Conservation (phyloP, 2,113 vertebrate genomes). For the Gavialis gangeticus region DNA sequence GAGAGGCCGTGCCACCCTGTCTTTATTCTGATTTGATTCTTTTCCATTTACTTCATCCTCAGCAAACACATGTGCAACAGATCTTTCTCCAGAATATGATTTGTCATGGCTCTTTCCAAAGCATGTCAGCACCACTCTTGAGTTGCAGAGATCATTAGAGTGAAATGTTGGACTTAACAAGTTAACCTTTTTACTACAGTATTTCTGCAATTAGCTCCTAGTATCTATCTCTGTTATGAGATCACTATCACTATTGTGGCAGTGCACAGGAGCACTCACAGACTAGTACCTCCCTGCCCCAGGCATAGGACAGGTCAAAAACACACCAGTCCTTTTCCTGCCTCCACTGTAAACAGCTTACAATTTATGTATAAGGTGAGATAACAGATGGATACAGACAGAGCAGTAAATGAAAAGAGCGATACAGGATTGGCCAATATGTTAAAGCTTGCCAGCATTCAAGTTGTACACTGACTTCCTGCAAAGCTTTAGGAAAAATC, state of each 20-base stretch:
- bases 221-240: background rate
- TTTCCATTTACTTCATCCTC: background rate
- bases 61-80: background rate
- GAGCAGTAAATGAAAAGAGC: background rate
- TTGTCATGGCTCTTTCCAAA: background rate
- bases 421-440: too few species aligned
- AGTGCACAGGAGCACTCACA: background rate
- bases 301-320: background rate
- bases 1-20: background rate
- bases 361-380: background rate
- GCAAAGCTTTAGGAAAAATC: too few species aligned
- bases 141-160: background rate
- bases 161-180: background rate
- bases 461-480: too few species aligned
- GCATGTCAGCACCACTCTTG: background rate
- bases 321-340: background rate
- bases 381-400: background rate
- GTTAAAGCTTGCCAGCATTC: too few species aligned
- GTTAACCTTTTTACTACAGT: background rate
- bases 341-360: background rate
- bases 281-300: background rate
- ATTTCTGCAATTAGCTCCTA: background rate
- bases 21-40: background rate
- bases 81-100: background rate
- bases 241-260: background rate